Evolutionary conservation across 2,797 vertebrate genomes (phyloP), one percentile per base, ranked within the genome.

Genomic region (Macropus fuliginosus): DNA sequence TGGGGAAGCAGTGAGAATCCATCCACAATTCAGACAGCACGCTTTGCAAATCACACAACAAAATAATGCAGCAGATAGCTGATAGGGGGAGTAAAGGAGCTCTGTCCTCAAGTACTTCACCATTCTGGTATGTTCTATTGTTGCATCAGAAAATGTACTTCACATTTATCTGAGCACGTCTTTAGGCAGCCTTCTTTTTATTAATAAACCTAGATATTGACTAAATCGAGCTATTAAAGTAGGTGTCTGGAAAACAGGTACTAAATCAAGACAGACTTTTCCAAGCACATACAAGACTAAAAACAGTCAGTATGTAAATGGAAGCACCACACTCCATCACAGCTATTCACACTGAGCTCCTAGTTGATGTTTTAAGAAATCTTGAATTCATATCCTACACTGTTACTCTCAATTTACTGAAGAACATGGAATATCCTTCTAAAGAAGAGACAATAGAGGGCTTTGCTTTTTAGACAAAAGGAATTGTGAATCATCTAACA

Each of bases 221-320:
- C 46, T 92, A 96, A 92, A 94, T 91, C 93, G 97, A 98, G 66
- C 50, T 54, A 94, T 93, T 96, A 94, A 95, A 91, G 59, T 56
- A 93, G 40, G 96, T 97, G 93, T 94, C 34, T 89, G 55, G 91
- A 56, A 94, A 92, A 95, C 34, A 97, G 21, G 5, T 52, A 93
- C 52, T 97, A 93, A 95, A 95, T 56, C 62, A 91, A 95, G 89
- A 91, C 40, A 92, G 34, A 89, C 92, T 93, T 29, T 94, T 96
- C 34, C 91, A 66, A 96, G 95, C 74, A 95, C 97, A 96, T 31
- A 91, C 18, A 56, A 40, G 89, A 57, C 54, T 91, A 6, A 94
- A 93, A n/a, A 94, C 5, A 81, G 11, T 91, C 5, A 56, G 6
- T 92, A 56, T 55, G 59, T 95, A 90, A 96, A 96, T 91, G 6